Evolutionary conservation across 2,797 vertebrate genomes (phyloP).

Genomic region (Fratercula arctica): DNA sequence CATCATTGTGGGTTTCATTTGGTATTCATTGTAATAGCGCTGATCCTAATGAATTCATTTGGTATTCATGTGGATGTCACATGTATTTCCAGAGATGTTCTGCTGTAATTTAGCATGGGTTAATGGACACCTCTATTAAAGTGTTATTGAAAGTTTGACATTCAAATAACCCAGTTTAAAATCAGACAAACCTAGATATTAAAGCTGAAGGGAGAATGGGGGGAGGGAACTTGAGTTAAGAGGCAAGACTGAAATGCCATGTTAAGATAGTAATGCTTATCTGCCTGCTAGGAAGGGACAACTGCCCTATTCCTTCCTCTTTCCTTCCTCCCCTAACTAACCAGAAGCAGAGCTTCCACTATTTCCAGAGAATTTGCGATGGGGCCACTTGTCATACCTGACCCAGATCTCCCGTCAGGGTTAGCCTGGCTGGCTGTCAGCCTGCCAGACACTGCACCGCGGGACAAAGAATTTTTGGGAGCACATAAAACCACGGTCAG

Average conservation of each 20-base stretch:
- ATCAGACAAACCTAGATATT: conserved; percentile 79
- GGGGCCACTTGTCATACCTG: accelerated
- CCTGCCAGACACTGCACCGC: not conserved
- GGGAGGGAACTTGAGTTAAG: conserved; percentile 10
- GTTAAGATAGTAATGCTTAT: not conserved
- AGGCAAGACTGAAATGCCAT: conserved; percentile 62
- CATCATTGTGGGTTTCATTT: conserved; percentile 67
- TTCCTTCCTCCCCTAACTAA: not conserved
- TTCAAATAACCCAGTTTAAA: conserved; percentile 83
- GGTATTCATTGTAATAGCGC: conserved; percentile 75
- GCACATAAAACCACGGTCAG: not conserved
- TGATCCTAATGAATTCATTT: conserved; percentile 81
- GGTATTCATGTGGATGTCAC: conserved; percentile 82
- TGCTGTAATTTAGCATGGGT: conserved; percentile 81
- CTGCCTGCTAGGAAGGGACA: not conserved
- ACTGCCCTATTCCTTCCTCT: not conserved
- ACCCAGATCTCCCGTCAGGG: not conserved
- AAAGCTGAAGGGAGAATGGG: conserved; percentile 67
- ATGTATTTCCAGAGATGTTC: conserved; percentile 79
- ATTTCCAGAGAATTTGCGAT: not conserved
- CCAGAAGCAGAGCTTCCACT: not conserved
- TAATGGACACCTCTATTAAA: conserved; percentile 85
- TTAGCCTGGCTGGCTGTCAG: too few relatives aligned
- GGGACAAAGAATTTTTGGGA: not conserved
- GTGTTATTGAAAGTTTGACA: conserved; percentile 83